Conservation (phyloP, 2,113 vertebrate species). For the Hoplias malabaricus region DNA sequence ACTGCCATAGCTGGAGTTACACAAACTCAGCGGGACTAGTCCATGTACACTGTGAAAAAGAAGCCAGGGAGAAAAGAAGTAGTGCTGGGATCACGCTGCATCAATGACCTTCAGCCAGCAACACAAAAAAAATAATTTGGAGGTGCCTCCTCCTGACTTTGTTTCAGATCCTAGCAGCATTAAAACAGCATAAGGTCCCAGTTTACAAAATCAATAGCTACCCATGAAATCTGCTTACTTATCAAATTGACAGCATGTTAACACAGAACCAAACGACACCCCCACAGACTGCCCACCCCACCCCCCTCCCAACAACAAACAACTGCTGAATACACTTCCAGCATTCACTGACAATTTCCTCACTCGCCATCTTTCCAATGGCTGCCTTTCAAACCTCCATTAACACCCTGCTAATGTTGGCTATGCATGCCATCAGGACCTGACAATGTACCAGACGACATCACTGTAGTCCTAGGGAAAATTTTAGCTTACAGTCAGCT, state of each 20-base stretch:
- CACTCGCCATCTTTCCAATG: slow-evolving; percentile 48
- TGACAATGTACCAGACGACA: slow-evolving; percentile 50
- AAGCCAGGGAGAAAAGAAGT: slow-evolving; percentile 9
- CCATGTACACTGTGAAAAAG: slow-evolving; percentile 18
- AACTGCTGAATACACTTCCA: slow-evolving; percentile 5
- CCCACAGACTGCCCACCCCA: background rate
- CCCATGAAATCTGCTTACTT: background rate
- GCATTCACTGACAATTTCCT: slow-evolving; percentile 53
- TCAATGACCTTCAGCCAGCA: background rate
- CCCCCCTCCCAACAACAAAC: background rate
- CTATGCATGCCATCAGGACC: slow-evolving; percentile 22
- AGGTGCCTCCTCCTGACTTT: background rate
- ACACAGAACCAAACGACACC: background rate
- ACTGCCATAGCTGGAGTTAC: background rate
- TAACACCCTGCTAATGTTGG: slow-evolving; percentile 21
- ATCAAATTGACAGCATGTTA: background rate
- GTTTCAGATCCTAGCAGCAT: background rate
- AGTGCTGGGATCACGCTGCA: background rate
- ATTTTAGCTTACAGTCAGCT: slow-evolving; percentile 50
- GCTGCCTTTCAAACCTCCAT: slow-evolving; percentile 43
- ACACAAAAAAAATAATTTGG: background rate
- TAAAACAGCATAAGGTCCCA: background rate
- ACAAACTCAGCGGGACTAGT: slow-evolving; percentile 21
- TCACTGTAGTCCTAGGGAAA: slow-evolving; percentile 54
- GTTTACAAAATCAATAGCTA: background rate